phyloP scores from a whole-genome alignment of 2,888 invertebrate genomes.

The Drosophila atripex region DNA sequence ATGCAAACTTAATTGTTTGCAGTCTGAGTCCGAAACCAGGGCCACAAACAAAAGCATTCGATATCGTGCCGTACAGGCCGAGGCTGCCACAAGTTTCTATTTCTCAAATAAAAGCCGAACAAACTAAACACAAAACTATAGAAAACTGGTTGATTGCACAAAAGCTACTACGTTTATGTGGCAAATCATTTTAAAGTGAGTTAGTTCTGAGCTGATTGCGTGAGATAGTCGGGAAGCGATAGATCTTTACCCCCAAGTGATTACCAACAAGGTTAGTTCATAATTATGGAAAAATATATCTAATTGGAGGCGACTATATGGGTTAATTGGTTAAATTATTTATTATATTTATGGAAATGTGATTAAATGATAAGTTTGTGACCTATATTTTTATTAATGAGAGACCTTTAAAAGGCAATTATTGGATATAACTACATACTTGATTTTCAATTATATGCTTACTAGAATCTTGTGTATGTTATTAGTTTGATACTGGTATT shows the following conservation, averaged over 20 bases:
- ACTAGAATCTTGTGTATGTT: too few species aligned
- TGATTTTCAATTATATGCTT: too few species aligned
- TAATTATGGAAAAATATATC: neutral
- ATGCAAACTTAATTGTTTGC: constrained; percentile 71
- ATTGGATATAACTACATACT: too few species aligned
- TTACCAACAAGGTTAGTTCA: neutral
- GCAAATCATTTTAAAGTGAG: constrained; percentile 18
- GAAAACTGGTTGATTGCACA: constrained; percentile 29
- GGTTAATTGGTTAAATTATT: neutral
- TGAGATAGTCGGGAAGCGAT: neutral
- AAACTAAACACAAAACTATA: constrained; percentile 10
- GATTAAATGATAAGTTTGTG: neutral
- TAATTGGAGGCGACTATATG: constrained; percentile 1
- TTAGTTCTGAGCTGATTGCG: constrained; percentile 2
- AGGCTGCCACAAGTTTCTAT: constrained; percentile 32
- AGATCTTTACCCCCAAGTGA: neutral
- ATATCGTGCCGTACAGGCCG: constrained; percentile 11
- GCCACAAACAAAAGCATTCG: constrained; percentile 29
- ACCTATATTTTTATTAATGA: neutral
- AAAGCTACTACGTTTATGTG: constrained; percentile 3
- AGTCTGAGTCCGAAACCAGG: constrained; percentile 33
- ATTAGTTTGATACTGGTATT: too few species aligned
- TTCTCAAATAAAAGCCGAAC: constrained; percentile 28
- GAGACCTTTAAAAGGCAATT: too few species aligned
- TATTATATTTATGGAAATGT: neutral